These are phyloP conservation scores for Bellardia pandia DNA, from an alignment of 2,888 invertebrate genomes.

Conservation along the genomic window DNA sequence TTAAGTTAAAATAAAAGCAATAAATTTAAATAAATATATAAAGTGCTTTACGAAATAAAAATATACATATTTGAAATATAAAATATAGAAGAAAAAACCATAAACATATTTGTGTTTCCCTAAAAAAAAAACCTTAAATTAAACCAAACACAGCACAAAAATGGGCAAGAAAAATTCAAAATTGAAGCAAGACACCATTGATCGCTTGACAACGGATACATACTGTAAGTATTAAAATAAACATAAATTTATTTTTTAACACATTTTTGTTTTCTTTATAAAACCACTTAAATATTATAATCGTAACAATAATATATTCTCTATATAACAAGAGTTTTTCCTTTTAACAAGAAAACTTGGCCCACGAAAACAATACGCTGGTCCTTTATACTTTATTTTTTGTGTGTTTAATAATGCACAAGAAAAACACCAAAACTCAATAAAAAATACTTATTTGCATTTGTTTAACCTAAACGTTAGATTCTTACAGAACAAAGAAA, in stretches of 20 bases:
- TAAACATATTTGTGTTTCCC: not conserved
- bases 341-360: not conserved
- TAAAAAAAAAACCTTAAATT: constrained; percentile 30
- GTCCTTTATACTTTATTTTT: not conserved
- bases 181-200: constrained; percentile 97
- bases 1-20: constrained; percentile 62
- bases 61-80: not conserved
- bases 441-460: constrained; percentile 36
- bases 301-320: not conserved
- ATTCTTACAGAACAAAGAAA: not conserved
- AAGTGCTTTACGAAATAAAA: constrained; percentile 52
- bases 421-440: not conserved
- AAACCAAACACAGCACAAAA: constrained; percentile 78
- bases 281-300: constrained; percentile 34
- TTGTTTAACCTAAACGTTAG: constrained; percentile 25
- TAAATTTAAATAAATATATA: constrained; percentile 35
- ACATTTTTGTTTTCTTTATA: not conserved
- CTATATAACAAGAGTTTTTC: not conserved
- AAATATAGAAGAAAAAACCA: not conserved
- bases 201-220: constrained; percentile 94
- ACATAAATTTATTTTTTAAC: not conserved
- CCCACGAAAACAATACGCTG: not conserved
- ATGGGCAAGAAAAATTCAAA: constrained; percentile 99
- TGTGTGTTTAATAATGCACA: constrained; percentile 1
- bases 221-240: constrained; percentile 91